Evolutionary conservation across 2,888 invertebrate genomes (phyloP).

Genomic region (Agrochola litura): DNA sequence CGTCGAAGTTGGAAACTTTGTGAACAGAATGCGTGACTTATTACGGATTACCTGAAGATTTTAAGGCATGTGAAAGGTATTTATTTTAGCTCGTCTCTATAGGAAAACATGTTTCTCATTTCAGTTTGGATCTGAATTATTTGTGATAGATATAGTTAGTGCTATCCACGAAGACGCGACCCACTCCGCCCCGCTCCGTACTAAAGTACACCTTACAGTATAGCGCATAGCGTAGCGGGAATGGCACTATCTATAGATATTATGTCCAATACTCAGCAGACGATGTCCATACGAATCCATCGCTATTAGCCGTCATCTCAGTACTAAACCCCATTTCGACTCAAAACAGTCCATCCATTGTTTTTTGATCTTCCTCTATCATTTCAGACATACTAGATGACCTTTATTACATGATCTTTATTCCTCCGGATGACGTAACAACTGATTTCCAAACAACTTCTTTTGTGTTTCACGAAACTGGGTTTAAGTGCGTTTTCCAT

Average conservation of each 20-base stretch:
- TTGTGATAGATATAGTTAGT: background rate
- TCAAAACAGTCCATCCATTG: background rate
- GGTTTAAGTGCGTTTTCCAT: background rate
- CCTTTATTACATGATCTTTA: too few relatives aligned
- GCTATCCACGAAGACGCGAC: too few relatives aligned
- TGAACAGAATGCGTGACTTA: conserved; percentile 51
- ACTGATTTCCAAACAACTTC: too few relatives aligned
- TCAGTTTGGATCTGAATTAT: too few relatives aligned
- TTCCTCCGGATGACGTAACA: too few relatives aligned
- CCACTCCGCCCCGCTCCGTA: too few relatives aligned
- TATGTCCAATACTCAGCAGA: background rate
- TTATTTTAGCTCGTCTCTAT: background rate
- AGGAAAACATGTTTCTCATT: too few relatives aligned
- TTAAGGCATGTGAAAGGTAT: background rate
- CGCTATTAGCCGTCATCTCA: background rate
- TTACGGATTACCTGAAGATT: conserved; percentile 30
- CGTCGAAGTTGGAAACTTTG: conserved; percentile 34
- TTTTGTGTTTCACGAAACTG: too few relatives aligned
- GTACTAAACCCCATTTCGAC: background rate
- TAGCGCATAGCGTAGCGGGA: too few relatives aligned
- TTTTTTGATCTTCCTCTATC: background rate
- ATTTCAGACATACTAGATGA: background rate
- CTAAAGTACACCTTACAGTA: too few relatives aligned
- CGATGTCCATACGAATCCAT: background rate
- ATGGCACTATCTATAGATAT: background rate